Percentiles rank a stretch among this genome's conserved stretches.
These are phyloP conservation scores for Carapus acus DNA, from an alignment of 2,797 vertebrate genomes.

Conservation along the genomic window DNA sequence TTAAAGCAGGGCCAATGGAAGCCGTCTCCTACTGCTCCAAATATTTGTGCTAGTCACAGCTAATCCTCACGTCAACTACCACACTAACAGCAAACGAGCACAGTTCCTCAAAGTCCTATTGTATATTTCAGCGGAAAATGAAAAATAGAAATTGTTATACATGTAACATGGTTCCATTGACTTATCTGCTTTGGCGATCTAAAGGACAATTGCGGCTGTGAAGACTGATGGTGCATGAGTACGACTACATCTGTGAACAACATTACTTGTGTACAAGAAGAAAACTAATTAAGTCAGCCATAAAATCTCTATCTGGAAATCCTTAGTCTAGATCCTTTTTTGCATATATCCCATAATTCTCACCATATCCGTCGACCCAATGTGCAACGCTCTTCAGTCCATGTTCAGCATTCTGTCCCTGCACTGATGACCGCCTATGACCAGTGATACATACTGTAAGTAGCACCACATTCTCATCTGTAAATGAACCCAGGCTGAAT, in stretches of 20 bases:
- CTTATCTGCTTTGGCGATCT: slow-evolving; percentile 26
- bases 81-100: not conserved
- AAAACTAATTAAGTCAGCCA: slow-evolving; percentile 32
- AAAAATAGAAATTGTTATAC: too few species aligned
- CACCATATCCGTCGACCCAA: slow-evolving; percentile 28
- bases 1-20: too few species aligned
- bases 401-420: slow-evolving; percentile 1
- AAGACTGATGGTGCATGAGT: slow-evolving; percentile 17
- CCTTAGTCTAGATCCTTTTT: slow-evolving; percentile 6
- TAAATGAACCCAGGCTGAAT: slow-evolving; percentile 37
- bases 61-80: not conserved
- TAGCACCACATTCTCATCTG: slow-evolving; percentile 13
- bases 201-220: slow-evolving; percentile 16
- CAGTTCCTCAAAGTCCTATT: not conserved
- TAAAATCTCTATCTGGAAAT: slow-evolving; percentile 8
- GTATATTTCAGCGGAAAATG: too few species aligned
- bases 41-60: too few species aligned
- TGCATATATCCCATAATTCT: slow-evolving; percentile 22
- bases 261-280: slow-evolving; percentile 40
- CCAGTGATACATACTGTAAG: slow-evolving; percentile 15
- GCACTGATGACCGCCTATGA: slow-evolving; percentile 9
- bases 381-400: slow-evolving; percentile 35
- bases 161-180: not conserved
- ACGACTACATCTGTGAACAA: slow-evolving; percentile 23
- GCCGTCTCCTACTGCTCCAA: too few species aligned